These are phyloP conservation scores for Pollicipes pollicipes DNA, from an alignment of 1,140 invertebrate species.

Conservation along the genomic window DNA sequence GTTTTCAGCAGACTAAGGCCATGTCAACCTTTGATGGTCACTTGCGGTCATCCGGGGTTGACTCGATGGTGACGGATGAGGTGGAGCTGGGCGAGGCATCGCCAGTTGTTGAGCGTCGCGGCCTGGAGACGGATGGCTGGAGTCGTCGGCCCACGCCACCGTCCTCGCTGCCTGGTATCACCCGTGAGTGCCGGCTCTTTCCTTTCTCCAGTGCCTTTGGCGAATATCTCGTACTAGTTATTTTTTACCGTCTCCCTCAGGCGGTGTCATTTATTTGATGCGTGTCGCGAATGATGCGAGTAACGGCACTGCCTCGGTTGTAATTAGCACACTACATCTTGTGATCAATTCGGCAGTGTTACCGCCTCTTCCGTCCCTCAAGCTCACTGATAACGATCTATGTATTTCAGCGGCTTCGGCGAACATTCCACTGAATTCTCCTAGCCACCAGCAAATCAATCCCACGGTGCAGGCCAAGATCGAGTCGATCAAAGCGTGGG, in stretches of 20 bases:
- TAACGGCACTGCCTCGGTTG: too few relatives aligned
- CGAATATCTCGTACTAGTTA: too few relatives aligned
- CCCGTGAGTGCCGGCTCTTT: neutral
- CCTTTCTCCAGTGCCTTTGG: too few relatives aligned
- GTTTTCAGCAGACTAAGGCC: too few relatives aligned
- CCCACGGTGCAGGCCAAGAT: conserved; percentile 24
- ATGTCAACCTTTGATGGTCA: neutral
- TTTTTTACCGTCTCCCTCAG: too few relatives aligned
- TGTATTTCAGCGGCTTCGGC: neutral
- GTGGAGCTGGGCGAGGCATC: neutral
- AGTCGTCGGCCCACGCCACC: neutral
- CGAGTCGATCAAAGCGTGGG: conserved; percentile 83
- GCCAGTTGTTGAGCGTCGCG: neutral
- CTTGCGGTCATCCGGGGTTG: neutral
- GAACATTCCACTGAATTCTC: conserved; percentile 7
- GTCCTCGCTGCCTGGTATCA: neutral
- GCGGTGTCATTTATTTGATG: too few relatives aligned
- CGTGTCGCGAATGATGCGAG: too few relatives aligned
- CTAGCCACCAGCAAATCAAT: neutral
- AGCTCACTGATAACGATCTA: too few relatives aligned
- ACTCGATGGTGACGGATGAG: neutral
- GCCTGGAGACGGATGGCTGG: neutral
- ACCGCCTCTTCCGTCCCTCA: too few relatives aligned
- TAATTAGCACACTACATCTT: too few relatives aligned
- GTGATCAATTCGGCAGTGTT: too few relatives aligned